Conservation (phyloP, 1,140 invertebrate genomes). For the Drosophila yakuba region DNA sequence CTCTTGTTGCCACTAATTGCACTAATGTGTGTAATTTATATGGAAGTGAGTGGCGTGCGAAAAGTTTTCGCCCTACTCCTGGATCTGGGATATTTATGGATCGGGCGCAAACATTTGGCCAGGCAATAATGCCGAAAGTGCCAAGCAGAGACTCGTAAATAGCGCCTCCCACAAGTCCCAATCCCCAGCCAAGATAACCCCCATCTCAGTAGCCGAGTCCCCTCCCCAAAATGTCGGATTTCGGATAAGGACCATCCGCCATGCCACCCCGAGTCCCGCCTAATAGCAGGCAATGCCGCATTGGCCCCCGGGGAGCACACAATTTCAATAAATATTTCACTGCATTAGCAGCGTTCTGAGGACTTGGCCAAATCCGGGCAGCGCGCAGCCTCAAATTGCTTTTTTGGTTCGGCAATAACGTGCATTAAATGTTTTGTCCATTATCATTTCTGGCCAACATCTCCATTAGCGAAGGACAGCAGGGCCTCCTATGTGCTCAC, state of each 20-base stretch:
- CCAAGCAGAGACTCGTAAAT: conserved; percentile 81
- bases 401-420: conserved; percentile 73
- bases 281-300: conserved; percentile 72
- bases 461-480: conserved; percentile 63
- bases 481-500: not conserved
- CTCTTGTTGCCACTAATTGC: conserved; percentile 67
- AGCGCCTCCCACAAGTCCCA: conserved; percentile 39
- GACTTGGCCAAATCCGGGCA: conserved; percentile 50
- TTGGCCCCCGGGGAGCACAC: conserved; percentile 76
- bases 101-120: conserved; percentile 48
- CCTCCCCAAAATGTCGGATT: conserved; percentile 31
- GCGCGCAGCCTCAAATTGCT: conserved; percentile 74
- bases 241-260: conserved; percentile 48
- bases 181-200: conserved; percentile 10
- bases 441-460: conserved; percentile 77
- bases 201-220: conserved; percentile 38
- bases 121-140: conserved; percentile 77
- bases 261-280: conserved; percentile 25
- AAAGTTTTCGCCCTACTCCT: conserved; percentile 50
- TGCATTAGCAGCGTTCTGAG: conserved; percentile 62
- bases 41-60: conserved; percentile 68
- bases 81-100: conserved; percentile 54
- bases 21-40: conserved; percentile 81
- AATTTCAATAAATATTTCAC: conserved; percentile 84
- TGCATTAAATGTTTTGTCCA: conserved; percentile 82